phyloP scores from a whole-genome alignment of 1,140 invertebrate genomes.

The Amyelois transitella region DNA sequence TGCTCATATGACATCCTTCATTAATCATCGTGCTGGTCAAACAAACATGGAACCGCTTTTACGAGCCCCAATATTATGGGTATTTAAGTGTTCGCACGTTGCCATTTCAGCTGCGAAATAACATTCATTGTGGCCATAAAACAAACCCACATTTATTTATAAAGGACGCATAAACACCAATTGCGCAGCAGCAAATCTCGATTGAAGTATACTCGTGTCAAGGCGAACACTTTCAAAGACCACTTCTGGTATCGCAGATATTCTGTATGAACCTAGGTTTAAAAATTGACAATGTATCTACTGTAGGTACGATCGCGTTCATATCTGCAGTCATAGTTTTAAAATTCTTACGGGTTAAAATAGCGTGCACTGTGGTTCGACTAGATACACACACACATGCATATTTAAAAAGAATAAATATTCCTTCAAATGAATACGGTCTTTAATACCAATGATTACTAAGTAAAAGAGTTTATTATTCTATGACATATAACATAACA shows the following conservation, averaged over 20 bases:
- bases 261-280: not conserved
- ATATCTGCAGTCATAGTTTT: no score
- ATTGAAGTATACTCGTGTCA: conserved; percentile 29
- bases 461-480: no score
- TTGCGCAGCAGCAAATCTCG: conserved; percentile 21
- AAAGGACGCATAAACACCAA: conserved; percentile 20
- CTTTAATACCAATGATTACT: no score
- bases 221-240: conserved; percentile 34
- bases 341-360: no score
- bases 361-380: no score
- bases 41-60: conserved; percentile 18
- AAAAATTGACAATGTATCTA: no score
- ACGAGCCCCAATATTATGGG: conserved; percentile 3
- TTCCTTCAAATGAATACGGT: no score
- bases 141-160: conserved; percentile 12
- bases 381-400: no score
- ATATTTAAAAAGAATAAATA: no score
- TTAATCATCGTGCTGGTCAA: conserved; percentile 30
- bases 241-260: not conserved
- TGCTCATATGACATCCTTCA: conserved; percentile 35
- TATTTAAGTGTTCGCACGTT: conserved; percentile 16
- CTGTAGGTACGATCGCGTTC: no score
- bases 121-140: conserved; percentile 10
- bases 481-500: no score
- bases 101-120: conserved; percentile 9